These are phyloP conservation scores for Eumerus sabulonum DNA, from an alignment of 2,888 invertebrate species.

Conservation along the genomic window DNA sequence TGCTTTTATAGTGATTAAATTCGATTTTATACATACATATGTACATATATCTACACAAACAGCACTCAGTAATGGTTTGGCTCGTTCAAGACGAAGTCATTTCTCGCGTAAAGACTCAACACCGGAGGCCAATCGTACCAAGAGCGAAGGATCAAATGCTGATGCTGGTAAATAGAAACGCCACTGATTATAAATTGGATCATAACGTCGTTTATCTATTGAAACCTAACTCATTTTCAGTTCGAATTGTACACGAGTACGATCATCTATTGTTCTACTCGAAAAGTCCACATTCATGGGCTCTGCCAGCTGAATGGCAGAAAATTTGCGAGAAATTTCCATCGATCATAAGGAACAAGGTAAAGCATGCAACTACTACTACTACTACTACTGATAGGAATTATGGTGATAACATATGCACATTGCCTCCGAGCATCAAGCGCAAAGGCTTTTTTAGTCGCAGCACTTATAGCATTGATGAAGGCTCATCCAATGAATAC, in stretches of 20 bases:
- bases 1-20: neutral
- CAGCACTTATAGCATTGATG: slow-evolving; percentile 74
- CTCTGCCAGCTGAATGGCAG: slow-evolving; percentile 76
- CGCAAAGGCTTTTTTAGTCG: slow-evolving; percentile 75
- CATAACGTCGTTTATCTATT: neutral
- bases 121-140: slow-evolving; percentile 74
- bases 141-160: slow-evolving; percentile 70
- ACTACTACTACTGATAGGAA: slow-evolving; percentile 55
- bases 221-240: slow-evolving; percentile 70
- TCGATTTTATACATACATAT: neutral
- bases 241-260: slow-evolving; percentile 77
- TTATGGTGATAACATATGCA: slow-evolving; percentile 64
- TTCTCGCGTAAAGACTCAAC: slow-evolving; percentile 79
- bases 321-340: slow-evolving; percentile 77
- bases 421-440: slow-evolving; percentile 71
- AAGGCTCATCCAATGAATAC: slow-evolving; percentile 69
- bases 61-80: slow-evolving; percentile 75
- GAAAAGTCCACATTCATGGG: slow-evolving; percentile 78
- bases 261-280: slow-evolving; percentile 77
- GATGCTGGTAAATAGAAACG: slow-evolving; percentile 55
- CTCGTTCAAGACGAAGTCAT: slow-evolving; percentile 78
- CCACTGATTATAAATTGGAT: neutral
- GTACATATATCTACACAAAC: too few relatives aligned
- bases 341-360: slow-evolving; percentile 79
- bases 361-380: slow-evolving; percentile 72